These are phyloP conservation scores for Pseudomyrmex pallidus DNA, from an alignment of 1,140 invertebrate species.

Conservation along the genomic window DNA sequence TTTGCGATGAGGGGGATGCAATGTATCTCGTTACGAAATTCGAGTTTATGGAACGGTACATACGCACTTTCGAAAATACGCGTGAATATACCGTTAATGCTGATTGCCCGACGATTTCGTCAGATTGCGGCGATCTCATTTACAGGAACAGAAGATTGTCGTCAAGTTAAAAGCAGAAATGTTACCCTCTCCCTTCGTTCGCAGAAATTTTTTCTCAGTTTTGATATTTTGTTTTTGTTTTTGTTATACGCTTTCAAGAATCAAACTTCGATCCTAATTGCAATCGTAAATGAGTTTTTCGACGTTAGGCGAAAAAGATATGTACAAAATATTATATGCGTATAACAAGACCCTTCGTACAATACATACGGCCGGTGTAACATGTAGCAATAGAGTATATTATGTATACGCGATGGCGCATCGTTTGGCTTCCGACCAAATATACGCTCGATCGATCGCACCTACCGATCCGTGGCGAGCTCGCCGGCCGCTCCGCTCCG, in stretches of 20 bases:
- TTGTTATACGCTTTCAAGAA: background rate
- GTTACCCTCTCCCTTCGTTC: background rate
- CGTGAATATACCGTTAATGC: background rate
- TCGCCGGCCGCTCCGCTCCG: constrained; percentile 28
- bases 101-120: background rate
- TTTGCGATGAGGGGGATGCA: background rate
- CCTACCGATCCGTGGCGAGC: constrained; percentile 58
- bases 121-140: background rate
- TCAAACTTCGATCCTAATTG: constrained; percentile 16
- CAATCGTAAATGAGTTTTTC: background rate
- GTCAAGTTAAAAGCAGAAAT: background rate
- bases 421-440: constrained; percentile 60
- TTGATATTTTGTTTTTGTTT: too few species aligned
- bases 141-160: too few species aligned
- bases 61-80: background rate
- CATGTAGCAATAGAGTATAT: constrained; percentile 43
- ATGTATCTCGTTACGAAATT: background rate
- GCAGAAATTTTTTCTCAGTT: constrained; percentile 1
- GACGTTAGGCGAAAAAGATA: constrained; percentile 24
- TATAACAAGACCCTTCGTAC: constrained; percentile 38
- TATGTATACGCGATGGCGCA: constrained; percentile 54
- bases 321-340: constrained; percentile 46
- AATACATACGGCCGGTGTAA: constrained; percentile 35
- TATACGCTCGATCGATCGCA: constrained; percentile 62
- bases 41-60: background rate